Evolutionary conservation across 2,113 vertebrate species (phyloP).

Genomic region (Elephas maximus): DNA sequence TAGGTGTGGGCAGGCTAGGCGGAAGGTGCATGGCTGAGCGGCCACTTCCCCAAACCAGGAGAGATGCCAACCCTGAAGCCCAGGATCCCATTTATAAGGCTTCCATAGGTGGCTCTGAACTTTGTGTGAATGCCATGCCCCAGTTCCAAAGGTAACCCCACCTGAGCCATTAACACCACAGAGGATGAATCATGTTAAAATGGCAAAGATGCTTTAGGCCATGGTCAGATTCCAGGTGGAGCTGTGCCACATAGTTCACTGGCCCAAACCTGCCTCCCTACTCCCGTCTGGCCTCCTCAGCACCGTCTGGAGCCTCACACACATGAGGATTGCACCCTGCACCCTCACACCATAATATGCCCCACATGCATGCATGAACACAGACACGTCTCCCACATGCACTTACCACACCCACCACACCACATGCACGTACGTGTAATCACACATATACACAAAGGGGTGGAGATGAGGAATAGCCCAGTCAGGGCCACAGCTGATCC

Average conservation of each 20-base stretch:
- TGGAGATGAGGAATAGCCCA: neutral
- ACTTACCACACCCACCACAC: neutral
- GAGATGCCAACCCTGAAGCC: neutral
- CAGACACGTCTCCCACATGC: neutral
- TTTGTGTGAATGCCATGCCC: neutral
- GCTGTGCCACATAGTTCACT: neutral
- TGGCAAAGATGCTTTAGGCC: neutral
- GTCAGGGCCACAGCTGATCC: too few species aligned
- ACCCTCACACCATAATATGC: neutral
- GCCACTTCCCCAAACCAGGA: neutral
- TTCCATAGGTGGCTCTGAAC: constrained; percentile 22
- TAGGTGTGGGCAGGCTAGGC: neutral
- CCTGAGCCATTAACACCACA: constrained; percentile 4
- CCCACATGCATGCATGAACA: neutral
- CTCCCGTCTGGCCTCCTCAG: neutral
- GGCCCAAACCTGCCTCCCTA: neutral
- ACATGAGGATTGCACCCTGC: neutral
- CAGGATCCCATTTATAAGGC: constrained; percentile 62
- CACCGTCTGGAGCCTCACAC: neutral
- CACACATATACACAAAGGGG: neutral
- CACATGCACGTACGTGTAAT: neutral
- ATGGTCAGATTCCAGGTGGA: neutral
- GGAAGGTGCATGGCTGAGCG: neutral
- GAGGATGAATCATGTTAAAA: constrained; percentile 33
- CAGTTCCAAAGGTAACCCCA: neutral